These are phyloP conservation scores for Bombus consobrinus DNA, from an alignment of 1,140 invertebrate species.

Conservation along the genomic window DNA sequence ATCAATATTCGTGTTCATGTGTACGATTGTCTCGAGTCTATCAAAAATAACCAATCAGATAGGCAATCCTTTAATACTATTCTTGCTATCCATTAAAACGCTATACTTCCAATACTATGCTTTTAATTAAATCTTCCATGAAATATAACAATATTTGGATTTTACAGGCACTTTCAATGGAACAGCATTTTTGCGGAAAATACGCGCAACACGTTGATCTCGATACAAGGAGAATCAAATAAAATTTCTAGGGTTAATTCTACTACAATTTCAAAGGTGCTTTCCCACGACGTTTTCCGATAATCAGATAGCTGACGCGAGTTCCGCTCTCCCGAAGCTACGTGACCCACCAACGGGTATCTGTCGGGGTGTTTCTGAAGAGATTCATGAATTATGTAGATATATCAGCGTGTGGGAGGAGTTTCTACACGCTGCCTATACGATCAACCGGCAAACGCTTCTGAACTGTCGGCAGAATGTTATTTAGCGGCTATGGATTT, in stretches of 20 bases:
- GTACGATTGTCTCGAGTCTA: too few relatives aligned
- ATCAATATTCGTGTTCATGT: too few relatives aligned
- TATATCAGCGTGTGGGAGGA: conserved; percentile 55
- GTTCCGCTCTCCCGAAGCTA: conserved; percentile 50
- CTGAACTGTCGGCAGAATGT: conserved; percentile 51
- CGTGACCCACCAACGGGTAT: conserved; percentile 54
- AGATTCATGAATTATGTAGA: conserved; percentile 71
- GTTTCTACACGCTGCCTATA: conserved; percentile 35
- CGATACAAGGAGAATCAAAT: neutral
- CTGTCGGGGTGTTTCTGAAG: conserved; percentile 50
- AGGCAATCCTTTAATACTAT: too few relatives aligned
- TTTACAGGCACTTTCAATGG: too few relatives aligned
- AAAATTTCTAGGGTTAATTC: conserved; percentile 28
- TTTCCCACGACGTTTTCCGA: conserved; percentile 51
- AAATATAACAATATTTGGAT: too few relatives aligned
- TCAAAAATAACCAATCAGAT: too few relatives aligned
- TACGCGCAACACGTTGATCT: neutral
- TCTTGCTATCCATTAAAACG: too few relatives aligned
- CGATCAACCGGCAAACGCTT: conserved; percentile 50
- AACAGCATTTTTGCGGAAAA: neutral
- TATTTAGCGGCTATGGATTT: conserved; percentile 63
- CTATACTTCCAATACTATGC: too few relatives aligned
- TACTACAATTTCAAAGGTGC: conserved; percentile 20
- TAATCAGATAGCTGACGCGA: conserved; percentile 35
- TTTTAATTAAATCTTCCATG: neutral